Percentiles rank a stretch among this genome's conserved stretches.
Evolutionary conservation across 2,797 vertebrate genomes (phyloP).

Genomic region (Poecilia velifera): DNA sequence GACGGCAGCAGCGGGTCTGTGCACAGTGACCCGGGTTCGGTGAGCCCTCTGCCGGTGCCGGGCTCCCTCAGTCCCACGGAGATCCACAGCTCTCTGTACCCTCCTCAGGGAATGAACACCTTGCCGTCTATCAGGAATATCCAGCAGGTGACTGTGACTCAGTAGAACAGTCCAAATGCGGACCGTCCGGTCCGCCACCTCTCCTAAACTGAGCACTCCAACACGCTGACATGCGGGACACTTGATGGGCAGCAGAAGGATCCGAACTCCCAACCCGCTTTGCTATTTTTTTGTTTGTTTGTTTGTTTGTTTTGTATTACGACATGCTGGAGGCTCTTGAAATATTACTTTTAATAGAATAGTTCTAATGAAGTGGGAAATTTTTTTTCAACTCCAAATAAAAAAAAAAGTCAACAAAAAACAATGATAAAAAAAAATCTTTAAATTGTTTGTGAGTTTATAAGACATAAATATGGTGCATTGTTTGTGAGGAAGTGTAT

Average conservation of each 20-base stretch:
- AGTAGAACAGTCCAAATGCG: constrained; percentile 73
- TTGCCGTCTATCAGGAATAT: constrained; percentile 89
- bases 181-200: constrained; percentile 47
- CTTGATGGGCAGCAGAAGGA: constrained; percentile 60
- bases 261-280: constrained; percentile 57
- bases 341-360: constrained; percentile 82
- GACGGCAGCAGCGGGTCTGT: constrained; percentile 89
- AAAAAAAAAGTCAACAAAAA: not conserved
- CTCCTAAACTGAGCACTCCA: constrained; percentile 83
- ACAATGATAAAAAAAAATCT: constrained; percentile 50
- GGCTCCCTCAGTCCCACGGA: constrained; percentile 88
- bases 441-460: constrained; percentile 80
- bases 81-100: constrained; percentile 86
- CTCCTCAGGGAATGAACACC: constrained; percentile 83
- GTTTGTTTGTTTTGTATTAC: constrained; percentile 51
- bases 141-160: constrained; percentile 88
- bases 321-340: constrained; percentile 83
- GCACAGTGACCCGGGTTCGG: constrained; percentile 92
- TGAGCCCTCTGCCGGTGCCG: constrained; percentile 87
- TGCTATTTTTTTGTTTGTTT: not conserved
- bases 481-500: constrained; percentile 75
- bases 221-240: constrained; percentile 70
- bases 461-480: constrained; percentile 83
- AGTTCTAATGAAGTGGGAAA: constrained; percentile 73
- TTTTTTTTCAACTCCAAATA: constrained; percentile 34